phyloP scores from a whole-genome alignment of 2,888 invertebrate species.

The Meandrusa payeni region DNA sequence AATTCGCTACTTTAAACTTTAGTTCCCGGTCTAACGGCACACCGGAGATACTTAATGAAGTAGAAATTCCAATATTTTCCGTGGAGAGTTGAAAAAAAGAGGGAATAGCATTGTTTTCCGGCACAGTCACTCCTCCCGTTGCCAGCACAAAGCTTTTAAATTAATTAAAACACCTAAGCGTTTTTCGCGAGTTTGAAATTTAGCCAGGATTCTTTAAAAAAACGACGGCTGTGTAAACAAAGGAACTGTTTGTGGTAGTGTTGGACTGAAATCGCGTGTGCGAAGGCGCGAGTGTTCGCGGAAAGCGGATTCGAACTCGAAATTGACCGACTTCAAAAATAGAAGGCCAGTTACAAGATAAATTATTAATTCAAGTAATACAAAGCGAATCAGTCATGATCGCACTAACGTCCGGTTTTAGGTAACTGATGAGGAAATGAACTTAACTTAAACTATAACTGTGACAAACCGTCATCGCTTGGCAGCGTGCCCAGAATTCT shows the following conservation, averaged over 20 bases:
- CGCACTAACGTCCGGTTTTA: no score
- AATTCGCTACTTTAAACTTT: conserved; percentile 11
- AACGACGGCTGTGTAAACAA: conserved; percentile 36
- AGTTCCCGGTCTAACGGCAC: not conserved
- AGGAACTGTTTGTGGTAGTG: conserved; percentile 28
- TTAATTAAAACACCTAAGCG: conserved; percentile 64
- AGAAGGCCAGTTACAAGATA: no score
- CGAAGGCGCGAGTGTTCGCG: conserved; percentile 24
- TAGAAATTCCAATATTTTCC: conserved; percentile 33
- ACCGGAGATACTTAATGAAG: conserved; percentile 19
- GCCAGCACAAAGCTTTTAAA: conserved; percentile 52
- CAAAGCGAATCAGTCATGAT: no score
- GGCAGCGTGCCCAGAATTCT: no score
- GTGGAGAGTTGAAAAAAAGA: conserved; percentile 34
- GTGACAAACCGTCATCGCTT: no score
- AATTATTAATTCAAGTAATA: no score
- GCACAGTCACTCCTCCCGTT: conserved; percentile 37
- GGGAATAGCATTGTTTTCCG: conserved; percentile 34
- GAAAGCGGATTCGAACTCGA: conserved; percentile 3
- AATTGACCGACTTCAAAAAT: no score
- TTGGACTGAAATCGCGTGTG: conserved; percentile 5
- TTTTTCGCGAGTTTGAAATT: conserved; percentile 45
- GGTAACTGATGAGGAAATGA: no score
- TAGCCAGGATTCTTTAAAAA: conserved; percentile 42
- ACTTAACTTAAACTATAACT: no score